Percentiles rank a stretch among this genome's conserved stretches.
Conservation (phyloP, 2,888 invertebrate species). For the Cerastis leucographa region DNA sequence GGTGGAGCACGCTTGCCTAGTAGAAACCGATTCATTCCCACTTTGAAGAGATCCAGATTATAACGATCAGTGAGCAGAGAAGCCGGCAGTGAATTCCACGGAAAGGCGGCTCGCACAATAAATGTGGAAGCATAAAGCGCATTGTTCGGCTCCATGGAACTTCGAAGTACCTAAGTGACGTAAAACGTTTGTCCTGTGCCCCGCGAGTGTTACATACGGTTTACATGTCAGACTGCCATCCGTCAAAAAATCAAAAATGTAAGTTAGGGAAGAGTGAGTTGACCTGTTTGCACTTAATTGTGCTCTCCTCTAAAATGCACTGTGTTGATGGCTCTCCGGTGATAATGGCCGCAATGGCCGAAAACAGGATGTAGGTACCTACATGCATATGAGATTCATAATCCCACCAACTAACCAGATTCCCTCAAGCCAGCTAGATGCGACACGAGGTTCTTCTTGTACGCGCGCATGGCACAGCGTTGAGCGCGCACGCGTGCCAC, state of each 20-base stretch:
- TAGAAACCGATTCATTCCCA: too few species aligned
- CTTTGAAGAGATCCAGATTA: too few species aligned
- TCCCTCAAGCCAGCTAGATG: slow-evolving; percentile 80
- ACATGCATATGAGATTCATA: background rate
- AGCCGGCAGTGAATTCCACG: too few species aligned
- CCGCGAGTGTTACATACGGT: background rate
- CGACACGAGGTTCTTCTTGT: slow-evolving; percentile 73
- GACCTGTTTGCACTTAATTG: background rate
- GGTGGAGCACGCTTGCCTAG: too few species aligned
- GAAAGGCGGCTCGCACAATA: too few species aligned
- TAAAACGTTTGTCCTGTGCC: too few species aligned
- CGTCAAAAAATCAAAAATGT: background rate
- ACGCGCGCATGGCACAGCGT: slow-evolving; percentile 79
- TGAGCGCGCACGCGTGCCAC: slow-evolving; percentile 79
- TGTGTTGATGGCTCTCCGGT: background rate
- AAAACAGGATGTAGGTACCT: background rate
- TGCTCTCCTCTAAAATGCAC: background rate
- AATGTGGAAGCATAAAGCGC: too few species aligned
- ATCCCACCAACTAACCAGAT: slow-evolving; percentile 74
- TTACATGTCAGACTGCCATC: background rate
- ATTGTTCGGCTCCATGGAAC: background rate
- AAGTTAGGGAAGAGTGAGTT: background rate
- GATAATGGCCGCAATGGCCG: background rate
- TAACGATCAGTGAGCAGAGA: too few species aligned
- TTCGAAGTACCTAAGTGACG: background rate